Evolutionary conservation across 2,888 invertebrate genomes (phyloP).

Genomic region (Plebejus melissa): DNA sequence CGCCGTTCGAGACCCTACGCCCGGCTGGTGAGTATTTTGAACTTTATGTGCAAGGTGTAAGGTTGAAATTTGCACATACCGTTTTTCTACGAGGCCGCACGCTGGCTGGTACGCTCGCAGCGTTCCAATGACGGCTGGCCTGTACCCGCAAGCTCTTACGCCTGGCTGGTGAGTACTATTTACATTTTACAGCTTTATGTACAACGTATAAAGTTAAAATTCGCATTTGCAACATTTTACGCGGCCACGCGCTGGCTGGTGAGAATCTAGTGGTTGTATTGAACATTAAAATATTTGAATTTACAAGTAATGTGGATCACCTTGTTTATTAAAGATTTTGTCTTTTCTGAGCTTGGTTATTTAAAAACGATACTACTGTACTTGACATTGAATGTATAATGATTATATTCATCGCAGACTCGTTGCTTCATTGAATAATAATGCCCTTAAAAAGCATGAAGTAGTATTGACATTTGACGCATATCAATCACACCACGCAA

Average conservation of each 20-base stretch:
- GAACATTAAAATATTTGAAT: too few species aligned
- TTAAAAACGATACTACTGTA: neutral
- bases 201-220: too few species aligned
- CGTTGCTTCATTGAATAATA: neutral
- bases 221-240: too few species aligned
- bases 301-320: too few species aligned
- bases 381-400: neutral
- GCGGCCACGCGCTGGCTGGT: slow-evolving; percentile 82
- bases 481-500: neutral
- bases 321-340: too few species aligned
- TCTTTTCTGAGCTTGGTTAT: too few species aligned
- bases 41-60: too few species aligned
- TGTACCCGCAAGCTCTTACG: slow-evolving; percentile 63
- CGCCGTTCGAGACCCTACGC: too few species aligned
- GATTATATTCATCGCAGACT: neutral
- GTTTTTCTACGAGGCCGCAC: slow-evolving; percentile 94
- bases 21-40: too few species aligned
- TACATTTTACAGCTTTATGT: too few species aligned
- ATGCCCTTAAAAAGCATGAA: neutral
- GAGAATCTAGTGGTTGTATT: slow-evolving; percentile 47
- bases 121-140: slow-evolving; percentile 93
- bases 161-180: too few species aligned
- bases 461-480: neutral
- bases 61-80: slow-evolving; percentile 81
- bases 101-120: slow-evolving; percentile 95